Conservation (phyloP, 2,888 invertebrate species). For the Rhogogaster chlorosoma region DNA sequence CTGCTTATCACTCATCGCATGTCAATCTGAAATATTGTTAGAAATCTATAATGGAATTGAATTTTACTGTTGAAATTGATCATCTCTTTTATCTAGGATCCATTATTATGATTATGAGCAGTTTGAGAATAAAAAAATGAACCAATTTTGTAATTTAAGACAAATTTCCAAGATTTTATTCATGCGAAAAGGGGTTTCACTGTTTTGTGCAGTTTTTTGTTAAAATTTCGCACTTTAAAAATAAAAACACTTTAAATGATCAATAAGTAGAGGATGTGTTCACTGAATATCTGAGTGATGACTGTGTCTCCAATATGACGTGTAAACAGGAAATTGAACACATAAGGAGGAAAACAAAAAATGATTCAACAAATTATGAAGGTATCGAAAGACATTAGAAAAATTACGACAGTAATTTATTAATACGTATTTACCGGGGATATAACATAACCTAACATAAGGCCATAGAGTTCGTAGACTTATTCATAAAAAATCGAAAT, state of each 20-base stretch:
- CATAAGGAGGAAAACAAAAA: background rate
- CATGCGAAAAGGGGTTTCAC: background rate
- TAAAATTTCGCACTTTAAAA: background rate
- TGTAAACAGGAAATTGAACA: background rate
- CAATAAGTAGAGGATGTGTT: background rate
- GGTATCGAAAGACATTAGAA: background rate
- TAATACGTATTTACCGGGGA: background rate
- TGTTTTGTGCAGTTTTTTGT: background rate
- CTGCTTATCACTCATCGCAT: constrained; percentile 77
- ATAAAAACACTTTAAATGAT: background rate
- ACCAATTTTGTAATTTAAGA: background rate
- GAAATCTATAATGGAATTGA: background rate
- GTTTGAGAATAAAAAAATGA: no score
- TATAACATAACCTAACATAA: background rate
- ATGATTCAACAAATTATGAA: background rate
- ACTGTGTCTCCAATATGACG: background rate
- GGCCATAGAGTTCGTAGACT: background rate
- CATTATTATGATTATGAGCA: background rate
- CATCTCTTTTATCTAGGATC: background rate
- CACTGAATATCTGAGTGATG: background rate
- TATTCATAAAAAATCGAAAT: background rate
- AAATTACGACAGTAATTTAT: background rate
- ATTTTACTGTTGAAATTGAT: background rate
- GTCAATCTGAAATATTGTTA: constrained; percentile 68
- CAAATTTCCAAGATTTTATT: background rate